These are phyloP conservation scores for Drosophila tripunctata DNA, from an alignment of 2,888 invertebrate species.

Conservation along the genomic window DNA sequence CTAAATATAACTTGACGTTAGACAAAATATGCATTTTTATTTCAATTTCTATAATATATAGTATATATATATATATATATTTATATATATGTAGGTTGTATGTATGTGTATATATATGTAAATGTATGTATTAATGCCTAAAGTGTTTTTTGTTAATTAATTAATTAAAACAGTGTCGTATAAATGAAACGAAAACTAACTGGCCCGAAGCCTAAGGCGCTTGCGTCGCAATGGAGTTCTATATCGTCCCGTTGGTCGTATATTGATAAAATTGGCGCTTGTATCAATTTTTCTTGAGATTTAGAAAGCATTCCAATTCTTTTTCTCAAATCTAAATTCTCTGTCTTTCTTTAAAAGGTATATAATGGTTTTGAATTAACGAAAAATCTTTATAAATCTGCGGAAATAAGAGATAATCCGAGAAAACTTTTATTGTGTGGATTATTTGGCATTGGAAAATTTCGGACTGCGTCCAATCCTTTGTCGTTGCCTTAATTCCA, in stretches of 20 bases:
- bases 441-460: slow-evolving; percentile 1
- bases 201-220: slow-evolving; percentile 42
- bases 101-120: slow-evolving; percentile 39
- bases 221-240: slow-evolving; percentile 64
- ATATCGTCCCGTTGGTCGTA: slow-evolving; percentile 28
- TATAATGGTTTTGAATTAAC: slow-evolving; percentile 64
- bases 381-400: slow-evolving; percentile 57
- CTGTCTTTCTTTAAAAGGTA: slow-evolving; percentile 47
- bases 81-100: slow-evolving; percentile 25
- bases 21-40: slow-evolving; percentile 69
- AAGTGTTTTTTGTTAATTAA: slow-evolving; percentile 36
- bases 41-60: slow-evolving; percentile 51
- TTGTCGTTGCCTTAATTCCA: slow-evolving; percentile 13
- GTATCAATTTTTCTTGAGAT: slow-evolving; percentile 13
- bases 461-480: slow-evolving; percentile 1
- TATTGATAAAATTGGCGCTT: not conserved
- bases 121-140: slow-evolving; percentile 43
- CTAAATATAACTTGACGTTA: slow-evolving; percentile 74
- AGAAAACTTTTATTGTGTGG: slow-evolving; percentile 4
- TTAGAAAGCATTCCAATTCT: slow-evolving; percentile 3
- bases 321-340: slow-evolving; percentile 11
- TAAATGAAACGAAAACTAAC: slow-evolving; percentile 71
- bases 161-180: too few relatives aligned
- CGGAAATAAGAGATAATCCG: slow-evolving; percentile 12
- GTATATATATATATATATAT: slow-evolving; percentile 22